Evolutionary conservation across 2,113 vertebrate genomes (phyloP), one percentile per base, ranked within the genome.

Genomic region (Cariama cristata): DNA sequence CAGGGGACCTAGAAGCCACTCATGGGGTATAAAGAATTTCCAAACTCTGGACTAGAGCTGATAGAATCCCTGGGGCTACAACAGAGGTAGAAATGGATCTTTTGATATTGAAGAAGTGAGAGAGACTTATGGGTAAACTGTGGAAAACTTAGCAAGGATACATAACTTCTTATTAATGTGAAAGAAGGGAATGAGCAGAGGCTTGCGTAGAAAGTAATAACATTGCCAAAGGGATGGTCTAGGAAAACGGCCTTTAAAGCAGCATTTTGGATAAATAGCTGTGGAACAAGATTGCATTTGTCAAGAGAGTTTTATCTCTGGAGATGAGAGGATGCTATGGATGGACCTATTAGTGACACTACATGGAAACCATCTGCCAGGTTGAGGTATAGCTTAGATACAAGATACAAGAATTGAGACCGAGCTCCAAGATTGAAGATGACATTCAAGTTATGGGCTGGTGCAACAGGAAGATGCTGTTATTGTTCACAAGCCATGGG

Each of bases 271-370:
- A 69, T 93, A 90, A 93, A 88, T 76, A 90, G 53, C 79, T 66
- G 42, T 50, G 75, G 44, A 92, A 64, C n/a, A 86, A 94, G 79
- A 86, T 69, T 94, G 62, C 50, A 69, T 96, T 83, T 97, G 81
- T 93, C 88, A 93, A 62, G 88, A 72, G 55, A 81, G 68, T 93
- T 97, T 93, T 85, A 72, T 91, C 84, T 95, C 66, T 97, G 91
- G 80, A 64, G 66, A 67, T 74, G 68, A 94, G 53, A 87, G 30
- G 81, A 59, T 79, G 59, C 32, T 59, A 2, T 47, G 73, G 73
- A 80, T 95, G 64, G 66, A n/a, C 84, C 45, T 60, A 16, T 88
- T 86, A 83, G 69, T 0, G 4, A 66, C 42, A 52, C 62, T 79
- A 0, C 23, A 62, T 49, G 83, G 89, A 93, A 96, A 30, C 40